A percentile compares a stretch with the other conserved stretches of the same genome.
phyloP scores from a whole-genome alignment of 1,140 invertebrate genomes.

The Trissolcus basalis region DNA sequence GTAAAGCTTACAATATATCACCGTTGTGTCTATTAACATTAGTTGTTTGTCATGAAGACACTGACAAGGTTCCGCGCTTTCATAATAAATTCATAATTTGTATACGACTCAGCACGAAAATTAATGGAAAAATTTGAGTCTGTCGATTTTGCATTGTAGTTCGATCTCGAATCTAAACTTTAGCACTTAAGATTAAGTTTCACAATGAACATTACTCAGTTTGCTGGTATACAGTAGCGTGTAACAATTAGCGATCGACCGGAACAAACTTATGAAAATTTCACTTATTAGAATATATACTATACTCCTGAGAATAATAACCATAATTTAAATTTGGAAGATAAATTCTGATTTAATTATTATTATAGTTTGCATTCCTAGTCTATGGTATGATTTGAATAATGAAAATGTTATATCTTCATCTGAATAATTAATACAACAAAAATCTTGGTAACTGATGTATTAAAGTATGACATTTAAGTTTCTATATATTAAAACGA shows the following conservation, averaged over 20 bases:
- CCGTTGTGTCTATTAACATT: too few species aligned
- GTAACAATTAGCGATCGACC: constrained; percentile 15
- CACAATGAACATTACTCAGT: constrained; percentile 11
- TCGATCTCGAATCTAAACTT: not conserved
- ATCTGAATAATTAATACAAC: too few species aligned
- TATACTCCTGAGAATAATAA: constrained; percentile 20
- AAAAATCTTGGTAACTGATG: too few species aligned
- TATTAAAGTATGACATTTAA: too few species aligned
- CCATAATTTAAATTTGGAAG: constrained; percentile 33
- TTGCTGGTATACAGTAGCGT: not conserved
- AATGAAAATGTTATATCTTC: too few species aligned
- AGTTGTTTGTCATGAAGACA: too few species aligned
- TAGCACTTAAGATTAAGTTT: constrained; percentile 8
- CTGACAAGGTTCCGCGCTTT: too few species aligned
- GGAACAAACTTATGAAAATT: constrained; percentile 27
- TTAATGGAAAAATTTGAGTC: too few species aligned
- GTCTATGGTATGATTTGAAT: constrained; percentile 4
- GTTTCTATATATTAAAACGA: too few species aligned
- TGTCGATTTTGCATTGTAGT: not conserved
- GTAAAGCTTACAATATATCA: too few species aligned
- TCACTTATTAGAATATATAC: constrained; percentile 24
- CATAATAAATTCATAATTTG: too few species aligned
- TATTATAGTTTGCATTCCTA: constrained; percentile 23
- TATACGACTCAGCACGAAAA: too few species aligned
- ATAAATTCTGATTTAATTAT: constrained; percentile 34